These are phyloP conservation scores for Drosophila simulans DNA, from an alignment of 1,140 invertebrate genomes.

Conservation along the genomic window DNA sequence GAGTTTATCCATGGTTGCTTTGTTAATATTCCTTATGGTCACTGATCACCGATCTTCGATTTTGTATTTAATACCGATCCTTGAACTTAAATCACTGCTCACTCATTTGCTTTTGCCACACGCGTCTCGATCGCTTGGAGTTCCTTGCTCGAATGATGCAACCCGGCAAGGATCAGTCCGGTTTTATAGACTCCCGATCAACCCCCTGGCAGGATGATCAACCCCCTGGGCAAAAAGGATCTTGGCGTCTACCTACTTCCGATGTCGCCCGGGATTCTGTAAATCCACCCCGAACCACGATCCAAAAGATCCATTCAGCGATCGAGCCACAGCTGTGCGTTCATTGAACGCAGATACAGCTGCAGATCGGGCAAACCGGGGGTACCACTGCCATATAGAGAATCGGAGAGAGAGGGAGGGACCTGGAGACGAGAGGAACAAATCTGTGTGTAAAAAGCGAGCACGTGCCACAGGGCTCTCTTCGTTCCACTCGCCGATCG, in stretches of 20 bases:
- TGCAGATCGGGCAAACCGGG: constrained; percentile 47
- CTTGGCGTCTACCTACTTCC: constrained; percentile 70
- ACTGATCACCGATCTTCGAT: constrained; percentile 18
- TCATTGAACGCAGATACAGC: constrained; percentile 63
- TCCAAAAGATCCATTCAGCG: constrained; percentile 56
- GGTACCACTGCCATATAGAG: neutral
- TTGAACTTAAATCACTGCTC: constrained; percentile 25
- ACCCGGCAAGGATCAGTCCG: constrained; percentile 69
- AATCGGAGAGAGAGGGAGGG: neutral
- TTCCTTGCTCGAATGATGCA: constrained; percentile 81
- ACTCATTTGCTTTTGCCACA: constrained; percentile 32
- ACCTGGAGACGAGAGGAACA: constrained; percentile 32
- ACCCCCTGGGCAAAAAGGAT: constrained; percentile 61
- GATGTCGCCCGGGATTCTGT: constrained; percentile 66
- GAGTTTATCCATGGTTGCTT: constrained; percentile 72
- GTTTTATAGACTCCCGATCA: constrained; percentile 74
- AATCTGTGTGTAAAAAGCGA: constrained; percentile 73
- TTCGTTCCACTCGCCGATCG: constrained; percentile 40
- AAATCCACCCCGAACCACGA: constrained; percentile 73
- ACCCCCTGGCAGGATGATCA: constrained; percentile 38
- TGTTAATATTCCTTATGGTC: neutral
- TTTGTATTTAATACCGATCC: constrained; percentile 12
- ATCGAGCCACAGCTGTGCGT: constrained; percentile 66
- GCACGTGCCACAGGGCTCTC: constrained; percentile 69
- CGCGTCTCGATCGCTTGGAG: constrained; percentile 69